Evolutionary conservation across 2,888 invertebrate species (phyloP), one percentile per base, ranked within the genome.

Genomic region (Cryptocephalus moraei): DNA sequence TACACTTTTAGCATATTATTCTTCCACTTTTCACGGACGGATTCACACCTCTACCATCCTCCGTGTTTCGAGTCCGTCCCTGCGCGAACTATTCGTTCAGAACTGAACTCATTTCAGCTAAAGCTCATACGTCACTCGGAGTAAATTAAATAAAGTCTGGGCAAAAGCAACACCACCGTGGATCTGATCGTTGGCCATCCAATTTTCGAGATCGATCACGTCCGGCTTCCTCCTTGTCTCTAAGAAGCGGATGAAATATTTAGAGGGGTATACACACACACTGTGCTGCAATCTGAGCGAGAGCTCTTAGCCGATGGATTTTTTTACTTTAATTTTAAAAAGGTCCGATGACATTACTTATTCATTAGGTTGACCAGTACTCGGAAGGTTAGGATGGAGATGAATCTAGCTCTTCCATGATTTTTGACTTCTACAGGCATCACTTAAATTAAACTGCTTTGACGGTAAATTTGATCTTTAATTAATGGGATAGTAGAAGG

Each of bases 111-210:
- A 64, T 65, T 65, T 62, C 58, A 60, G 61, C 60, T 61, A 62
- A 62, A 64, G 63, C 63, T 65, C 65, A 61, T 65, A 65, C 64
- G 63, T 66, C 66, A 66, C 66, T 61, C 58, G 56, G 59, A 63
- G 62, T 66, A 66, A 67, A 67, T 67, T 66, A 66, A 67, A 67
- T 67, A 66, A 66, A 66, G 65, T 67, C 65, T 62, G 59, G 61
- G 46, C 54, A 49, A 49, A 41, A 33, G 42, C 32, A 32, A 13
- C 11, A 32, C 13, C 42, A 55, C 11, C 12, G 57, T 60, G 58
- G 63, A 65, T 64, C 64, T 64, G 65, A 65, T 65, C 64, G 63
- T 56, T 55, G 61, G 62, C 62, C 62, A 63, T 65, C 64, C 63
- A 64, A 64, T 62, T 65, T 60, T 59, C 58, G 55, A 62, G 62